phyloP scores from a whole-genome alignment of 2,888 invertebrate genomes.

The Synergus laeviventris region DNA sequence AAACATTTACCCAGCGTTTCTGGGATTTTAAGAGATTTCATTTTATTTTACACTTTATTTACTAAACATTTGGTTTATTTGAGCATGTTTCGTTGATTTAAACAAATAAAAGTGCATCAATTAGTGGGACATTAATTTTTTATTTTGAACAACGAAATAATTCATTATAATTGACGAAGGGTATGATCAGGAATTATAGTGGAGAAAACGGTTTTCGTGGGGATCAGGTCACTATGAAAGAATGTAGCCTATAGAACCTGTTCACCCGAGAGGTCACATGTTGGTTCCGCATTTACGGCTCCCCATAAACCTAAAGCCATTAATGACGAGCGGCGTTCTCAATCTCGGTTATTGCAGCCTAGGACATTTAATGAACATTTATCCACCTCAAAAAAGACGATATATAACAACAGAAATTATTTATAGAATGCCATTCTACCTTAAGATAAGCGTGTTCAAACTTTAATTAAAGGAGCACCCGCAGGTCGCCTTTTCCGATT shows the following conservation, averaged over 20 bases:
- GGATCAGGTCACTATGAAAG: conserved; percentile 22
- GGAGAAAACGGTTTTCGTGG: conserved; percentile 4
- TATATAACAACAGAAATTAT: background rate
- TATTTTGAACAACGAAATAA: conserved; percentile 1
- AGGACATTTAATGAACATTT: conserved; percentile 45
- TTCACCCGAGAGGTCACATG: conserved; percentile 41
- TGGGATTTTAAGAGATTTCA: too few species aligned
- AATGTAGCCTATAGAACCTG: conserved; percentile 41
- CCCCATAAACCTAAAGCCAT: conserved; percentile 53
- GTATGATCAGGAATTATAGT: background rate
- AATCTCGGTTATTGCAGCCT: conserved; percentile 41
- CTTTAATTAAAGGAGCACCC: background rate
- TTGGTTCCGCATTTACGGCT: conserved; percentile 52
- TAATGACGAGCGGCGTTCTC: conserved; percentile 48
- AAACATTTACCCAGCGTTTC: too few species aligned
- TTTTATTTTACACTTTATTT: too few species aligned
- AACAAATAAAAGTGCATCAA: too few species aligned
- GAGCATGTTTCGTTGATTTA: too few species aligned
- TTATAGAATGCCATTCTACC: background rate
- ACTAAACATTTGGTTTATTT: too few species aligned
- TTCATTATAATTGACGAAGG: background rate
- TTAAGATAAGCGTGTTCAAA: background rate
- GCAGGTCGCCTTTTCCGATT: background rate
- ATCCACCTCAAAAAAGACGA: background rate
- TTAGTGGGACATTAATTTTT: too few species aligned